These are phyloP conservation scores for Calameuta pallipes DNA, from an alignment of 2,888 invertebrate genomes.

Conservation along the genomic window DNA sequence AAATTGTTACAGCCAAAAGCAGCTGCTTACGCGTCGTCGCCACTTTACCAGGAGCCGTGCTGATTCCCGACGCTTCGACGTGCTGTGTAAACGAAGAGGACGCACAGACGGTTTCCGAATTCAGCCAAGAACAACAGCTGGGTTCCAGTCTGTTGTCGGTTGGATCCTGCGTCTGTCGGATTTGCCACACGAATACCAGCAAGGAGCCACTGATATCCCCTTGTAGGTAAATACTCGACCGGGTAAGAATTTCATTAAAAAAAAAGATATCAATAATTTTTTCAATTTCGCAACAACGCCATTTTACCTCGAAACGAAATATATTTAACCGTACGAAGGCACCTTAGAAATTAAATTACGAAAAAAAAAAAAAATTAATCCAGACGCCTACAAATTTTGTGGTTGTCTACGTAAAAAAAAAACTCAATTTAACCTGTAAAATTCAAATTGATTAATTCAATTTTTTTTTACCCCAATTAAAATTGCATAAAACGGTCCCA, in stretches of 20 bases:
- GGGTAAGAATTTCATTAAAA: too few species aligned
- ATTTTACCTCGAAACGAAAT: too few species aligned
- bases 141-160: constrained; percentile 64
- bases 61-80: constrained; percentile 37
- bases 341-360: too few species aligned
- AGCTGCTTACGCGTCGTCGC: constrained; percentile 44
- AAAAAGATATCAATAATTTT: too few species aligned
- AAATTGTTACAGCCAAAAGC: constrained; percentile 43
- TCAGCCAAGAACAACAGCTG: constrained; percentile 40
- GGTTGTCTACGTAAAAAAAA: too few species aligned
- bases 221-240: constrained; percentile 51
- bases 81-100: constrained; percentile 44
- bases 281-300: too few species aligned
- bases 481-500: neutral
- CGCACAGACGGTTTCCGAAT: constrained; percentile 41
- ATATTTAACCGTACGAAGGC: too few species aligned
- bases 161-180: constrained; percentile 74
- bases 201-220: constrained; percentile 74
- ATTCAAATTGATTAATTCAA: too few species aligned
- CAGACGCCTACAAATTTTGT: too few species aligned
- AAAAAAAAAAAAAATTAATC: too few species aligned
- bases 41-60: constrained; percentile 43
- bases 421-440: too few species aligned
- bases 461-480: too few species aligned
- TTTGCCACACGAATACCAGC: constrained; percentile 70